Base-by-base conservation (phyloP, 2,888 invertebrate genomes). In the Netelia inedita region DNA sequence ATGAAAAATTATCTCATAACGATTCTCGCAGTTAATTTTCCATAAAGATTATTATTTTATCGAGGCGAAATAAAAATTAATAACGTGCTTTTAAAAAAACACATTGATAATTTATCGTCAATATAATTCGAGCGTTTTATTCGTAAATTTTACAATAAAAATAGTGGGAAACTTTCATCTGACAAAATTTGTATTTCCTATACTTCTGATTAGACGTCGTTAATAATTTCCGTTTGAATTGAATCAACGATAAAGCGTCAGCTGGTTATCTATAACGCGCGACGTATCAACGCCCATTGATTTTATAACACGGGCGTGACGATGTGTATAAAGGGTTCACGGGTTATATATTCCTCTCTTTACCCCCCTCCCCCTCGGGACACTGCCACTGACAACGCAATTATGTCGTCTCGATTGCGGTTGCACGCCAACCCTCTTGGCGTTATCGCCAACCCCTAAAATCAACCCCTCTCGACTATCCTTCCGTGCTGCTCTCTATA, bases 321-420 rank as follows among this genome's bases (percentile, higher is more conserved):
- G 65, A 53, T 59, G 53, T 80, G 57, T 50, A 46, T 73, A 80
- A 80, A 82, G 55, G 50, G 71, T 74, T 80, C 35, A 43, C 43
- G 59, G 73, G 57, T 35, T 61, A 68, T 65, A 57, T 74, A 66
- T 73, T 57, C 61, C 66, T 68, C 82, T 69, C 61, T 88, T 86
- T 87, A 87, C 88, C 86, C 61, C 81, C 63, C 61, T 87, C 86
- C 87, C 87, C 88, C 85, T 72, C 82, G 85, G 89, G 88, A 87
- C 72, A 83, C 90, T 92, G 92, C 73, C 88, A 85, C 88, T 92
- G 92, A 92, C 92, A 92, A 92, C 84, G 89, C 91, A 92, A 92
- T 92, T 92, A 92, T 90, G 90, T 89, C 89, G 86, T 89, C 89
- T 89, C 88, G 88, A 86, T 89, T 89, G 90, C 87, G 91, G 91